These are phyloP conservation scores for Drosophila littoralis DNA, from an alignment of 1,140 invertebrate species.

Conservation along the genomic window DNA sequence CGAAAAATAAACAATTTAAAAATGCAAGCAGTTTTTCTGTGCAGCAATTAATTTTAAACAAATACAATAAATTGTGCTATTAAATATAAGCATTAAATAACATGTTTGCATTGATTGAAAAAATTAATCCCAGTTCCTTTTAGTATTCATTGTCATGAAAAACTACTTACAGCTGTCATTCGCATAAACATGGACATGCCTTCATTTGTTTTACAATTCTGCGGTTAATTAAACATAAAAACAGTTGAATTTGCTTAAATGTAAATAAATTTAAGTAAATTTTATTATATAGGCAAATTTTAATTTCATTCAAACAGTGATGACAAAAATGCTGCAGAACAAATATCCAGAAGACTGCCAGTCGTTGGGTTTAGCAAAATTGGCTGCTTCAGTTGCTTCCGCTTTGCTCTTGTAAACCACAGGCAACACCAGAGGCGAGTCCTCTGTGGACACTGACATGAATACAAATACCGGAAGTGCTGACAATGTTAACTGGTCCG, in stretches of 20 bases:
- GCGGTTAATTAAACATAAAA: conserved; percentile 3
- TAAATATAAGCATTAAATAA: background rate
- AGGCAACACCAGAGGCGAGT: background rate
- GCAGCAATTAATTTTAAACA: background rate
- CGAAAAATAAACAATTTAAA: background rate
- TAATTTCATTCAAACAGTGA: background rate
- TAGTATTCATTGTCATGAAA: background rate
- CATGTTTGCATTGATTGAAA: background rate
- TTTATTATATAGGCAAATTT: too few relatives aligned
- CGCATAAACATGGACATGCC: background rate
- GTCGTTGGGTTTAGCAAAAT: background rate
- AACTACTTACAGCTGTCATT: background rate
- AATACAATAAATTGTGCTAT: background rate
- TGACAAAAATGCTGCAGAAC: background rate
- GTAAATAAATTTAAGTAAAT: background rate
- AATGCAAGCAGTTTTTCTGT: background rate
- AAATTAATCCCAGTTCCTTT: background rate
- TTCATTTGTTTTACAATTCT: background rate
- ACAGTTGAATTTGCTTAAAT: background rate
- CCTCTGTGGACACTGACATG: background rate
- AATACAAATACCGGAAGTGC: conserved; percentile 6
- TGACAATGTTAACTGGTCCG: background rate
- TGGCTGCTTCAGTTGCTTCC: background rate
- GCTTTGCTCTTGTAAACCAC: background rate
- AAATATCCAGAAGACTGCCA: background rate